Conservation (phyloP, 2,113 vertebrate species). For the Symphodus melops region DNA sequence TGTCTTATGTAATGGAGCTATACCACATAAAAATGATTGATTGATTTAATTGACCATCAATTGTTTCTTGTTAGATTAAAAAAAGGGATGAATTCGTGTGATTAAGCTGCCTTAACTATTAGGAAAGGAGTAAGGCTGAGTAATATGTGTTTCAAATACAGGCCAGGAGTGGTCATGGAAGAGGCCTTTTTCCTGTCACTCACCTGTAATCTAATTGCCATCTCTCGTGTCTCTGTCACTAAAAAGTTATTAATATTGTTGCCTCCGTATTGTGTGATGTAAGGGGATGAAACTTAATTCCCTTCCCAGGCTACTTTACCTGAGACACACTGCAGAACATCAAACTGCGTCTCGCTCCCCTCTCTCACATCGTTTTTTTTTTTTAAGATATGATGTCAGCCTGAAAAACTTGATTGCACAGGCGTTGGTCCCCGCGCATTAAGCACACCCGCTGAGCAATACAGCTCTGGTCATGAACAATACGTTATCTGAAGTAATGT, state of each 20-base stretch:
- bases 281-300: slow-evolving; percentile 21
- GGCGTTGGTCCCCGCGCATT: slow-evolving; percentile 47
- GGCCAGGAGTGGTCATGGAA: no score
- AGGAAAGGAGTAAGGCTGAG: neutral
- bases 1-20: no score
- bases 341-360: slow-evolving; percentile 6
- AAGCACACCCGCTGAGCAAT: slow-evolving; percentile 60
- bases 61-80: slow-evolving; percentile 1
- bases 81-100: slow-evolving; percentile 8
- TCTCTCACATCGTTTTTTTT: slow-evolving; percentile 31
- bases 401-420: slow-evolving; percentile 49
- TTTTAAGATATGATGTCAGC: slow-evolving; percentile 47
- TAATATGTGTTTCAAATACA: no score
- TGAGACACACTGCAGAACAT: slow-evolving; percentile 19
- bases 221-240: neutral
- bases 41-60: no score
- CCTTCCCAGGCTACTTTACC: slow-evolving; percentile 8
- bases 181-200: no score
- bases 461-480: slow-evolving; percentile 59
- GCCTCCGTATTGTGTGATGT: neutral
- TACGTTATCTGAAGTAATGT: slow-evolving; percentile 56
- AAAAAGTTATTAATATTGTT: slow-evolving; percentile 20
- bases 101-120: slow-evolving; percentile 1
- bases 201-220: neutral
- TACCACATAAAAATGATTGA: no score